These are phyloP conservation scores for Epinephelus lanceolatus DNA, from an alignment of 2,113 vertebrate species.

Conservation along the genomic window DNA sequence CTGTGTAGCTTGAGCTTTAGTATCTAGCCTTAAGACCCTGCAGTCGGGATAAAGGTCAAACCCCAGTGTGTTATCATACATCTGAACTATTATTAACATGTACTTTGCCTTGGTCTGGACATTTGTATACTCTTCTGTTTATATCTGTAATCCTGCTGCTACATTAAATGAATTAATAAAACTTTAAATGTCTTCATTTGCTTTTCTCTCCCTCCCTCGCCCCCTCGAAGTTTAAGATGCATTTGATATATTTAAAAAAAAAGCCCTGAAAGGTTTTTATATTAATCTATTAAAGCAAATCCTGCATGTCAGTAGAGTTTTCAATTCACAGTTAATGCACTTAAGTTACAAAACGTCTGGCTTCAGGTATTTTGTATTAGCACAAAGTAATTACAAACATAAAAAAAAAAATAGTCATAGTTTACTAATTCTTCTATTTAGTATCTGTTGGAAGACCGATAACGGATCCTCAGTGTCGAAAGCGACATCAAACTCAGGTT, in stretches of 20 bases:
- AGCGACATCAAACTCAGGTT: constrained; percentile 85
- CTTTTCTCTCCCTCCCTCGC: neutral
- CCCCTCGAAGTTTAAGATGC: neutral
- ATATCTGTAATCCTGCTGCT: constrained; percentile 99
- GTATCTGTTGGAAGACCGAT: constrained; percentile 68
- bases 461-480: constrained; percentile 83
- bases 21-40: constrained; percentile 85
- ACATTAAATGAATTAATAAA: constrained; percentile 93
- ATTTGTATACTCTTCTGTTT: constrained; percentile 99
- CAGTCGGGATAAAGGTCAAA: constrained; percentile 77
- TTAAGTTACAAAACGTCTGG: neutral
- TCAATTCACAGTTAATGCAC: neutral
- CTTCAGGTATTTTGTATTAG: neutral
- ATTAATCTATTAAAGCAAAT: constrained; percentile 6
- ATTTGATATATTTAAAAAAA: neutral
- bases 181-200: constrained; percentile 70
- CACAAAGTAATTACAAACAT: neutral
- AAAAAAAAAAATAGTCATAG: constrained; percentile 77
- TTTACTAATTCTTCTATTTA: constrained; percentile 80
- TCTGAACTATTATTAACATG: constrained; percentile 89
- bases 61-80: constrained; percentile 84
- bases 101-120: constrained; percentile 99
- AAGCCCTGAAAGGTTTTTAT: neutral
- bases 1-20: constrained; percentile 92
- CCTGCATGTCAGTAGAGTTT: neutral